Evolutionary conservation across 2,113 vertebrate genomes (phyloP), one percentile per base, ranked within the genome.

Genomic region (Hemiprocne comata): DNA sequence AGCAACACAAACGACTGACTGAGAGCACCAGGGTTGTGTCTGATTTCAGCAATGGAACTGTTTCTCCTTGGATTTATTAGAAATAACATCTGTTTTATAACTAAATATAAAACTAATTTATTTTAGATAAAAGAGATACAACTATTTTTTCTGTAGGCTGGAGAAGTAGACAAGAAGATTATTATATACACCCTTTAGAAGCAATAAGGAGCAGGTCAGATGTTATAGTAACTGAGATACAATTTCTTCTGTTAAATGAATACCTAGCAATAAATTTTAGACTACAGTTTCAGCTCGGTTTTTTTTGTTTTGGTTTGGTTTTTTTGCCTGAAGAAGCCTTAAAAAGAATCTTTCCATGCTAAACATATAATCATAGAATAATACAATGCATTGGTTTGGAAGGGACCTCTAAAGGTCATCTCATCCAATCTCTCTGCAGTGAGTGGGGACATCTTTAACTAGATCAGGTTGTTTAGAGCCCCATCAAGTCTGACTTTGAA

Each of bases 11-110:
- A 26, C 21, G 80, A 36, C 3, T 51, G 38, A 62, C 36, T 57
- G 44, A 74, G 14, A n/a, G 10, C 0, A 1, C 2, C 7, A 62
- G 7, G 11, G 4, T 17, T 64, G 8, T 36, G 13, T 20, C 10
- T 19, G 13, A 38, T 70, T 89, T 70, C n/a, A 91, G 44, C 38
- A 73, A 14, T 13, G 16, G 10, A 86, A 87, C 13, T 33, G 2
- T 84, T 87, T 81, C 12, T 77, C n/a, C 25, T 54, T 85, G 21
- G 6, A 81, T 66, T 66, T 71, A 64, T 38, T 66, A 85, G 18
- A 10, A 77, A 8, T 33, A 66, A 71, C 50, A 72, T 17, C 2
- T 11, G n/a, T 48, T 89, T 78, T 60, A 74, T 6, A 81, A 60
- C 23, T 61, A 57, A 78, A 87, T 44, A 74, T 4, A 75, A 87